A percentile compares a stretch with the other conserved stretches of the same genome.
These are phyloP conservation scores for Lottia scabra DNA, from an alignment of 2,888 invertebrate genomes.

Conservation along the genomic window DNA sequence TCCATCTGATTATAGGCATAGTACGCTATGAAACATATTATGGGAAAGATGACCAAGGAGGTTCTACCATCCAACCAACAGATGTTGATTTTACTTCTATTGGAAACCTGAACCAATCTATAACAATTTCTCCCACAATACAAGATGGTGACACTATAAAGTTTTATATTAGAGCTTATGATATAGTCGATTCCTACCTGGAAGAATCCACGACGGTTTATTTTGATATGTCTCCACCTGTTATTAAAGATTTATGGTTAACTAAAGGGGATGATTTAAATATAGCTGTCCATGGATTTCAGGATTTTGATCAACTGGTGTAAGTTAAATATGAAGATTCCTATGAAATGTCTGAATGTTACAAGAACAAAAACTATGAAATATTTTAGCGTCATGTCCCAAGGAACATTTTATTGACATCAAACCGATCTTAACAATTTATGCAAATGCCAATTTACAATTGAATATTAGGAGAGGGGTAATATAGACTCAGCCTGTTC, in stretches of 20 bases:
- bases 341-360: too few relatives aligned
- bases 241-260: slow-evolving; percentile 35
- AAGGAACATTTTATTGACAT: too few relatives aligned
- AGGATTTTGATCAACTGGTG: slow-evolving; percentile 32
- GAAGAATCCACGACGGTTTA: slow-evolving; percentile 29
- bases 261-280: slow-evolving; percentile 25
- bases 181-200: slow-evolving; percentile 26
- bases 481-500: too few relatives aligned
- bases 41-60: slow-evolving; percentile 18
- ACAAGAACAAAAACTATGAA: too few relatives aligned
- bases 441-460: too few relatives aligned
- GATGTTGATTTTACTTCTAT: neutral
- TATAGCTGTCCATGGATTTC: slow-evolving; percentile 32
- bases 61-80: slow-evolving; percentile 13
- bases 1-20: too few relatives aligned
- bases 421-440: too few relatives aligned
- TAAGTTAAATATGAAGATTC: slow-evolving; percentile 8
- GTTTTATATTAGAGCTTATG: slow-evolving; percentile 30
- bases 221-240: slow-evolving; percentile 36
- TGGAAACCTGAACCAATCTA: slow-evolving; percentile 8
- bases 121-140: slow-evolving; percentile 15
- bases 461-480: too few relatives aligned
- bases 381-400: too few relatives aligned
- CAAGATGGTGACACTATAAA: slow-evolving; percentile 33
- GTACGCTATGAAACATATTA: slow-evolving; percentile 26